These are phyloP conservation scores for Chloromyia formosa DNA, from an alignment of 2,888 invertebrate genomes.

Conservation along the genomic window DNA sequence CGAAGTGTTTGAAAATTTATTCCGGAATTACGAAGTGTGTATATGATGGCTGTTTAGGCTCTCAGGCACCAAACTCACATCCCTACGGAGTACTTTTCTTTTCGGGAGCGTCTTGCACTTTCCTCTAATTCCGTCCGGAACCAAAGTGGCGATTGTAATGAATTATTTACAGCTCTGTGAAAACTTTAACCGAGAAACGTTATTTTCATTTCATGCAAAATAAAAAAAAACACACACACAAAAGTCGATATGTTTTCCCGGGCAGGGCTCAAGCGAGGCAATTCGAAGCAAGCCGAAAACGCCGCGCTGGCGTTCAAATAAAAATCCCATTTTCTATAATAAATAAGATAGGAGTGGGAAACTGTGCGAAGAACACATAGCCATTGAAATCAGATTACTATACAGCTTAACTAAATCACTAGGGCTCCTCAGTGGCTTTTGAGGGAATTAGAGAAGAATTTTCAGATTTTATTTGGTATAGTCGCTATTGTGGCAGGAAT, in stretches of 20 bases:
- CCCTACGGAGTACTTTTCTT: not conserved
- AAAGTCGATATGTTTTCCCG: conserved; percentile 22
- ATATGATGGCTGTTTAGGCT: not conserved
- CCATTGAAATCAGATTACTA: conserved; percentile 16
- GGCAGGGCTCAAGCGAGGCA: not conserved
- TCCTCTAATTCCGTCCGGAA: conserved; percentile 22
- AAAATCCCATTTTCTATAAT: conserved; percentile 16
- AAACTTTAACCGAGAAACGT: conserved; percentile 35
- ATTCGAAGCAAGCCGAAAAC: not conserved
- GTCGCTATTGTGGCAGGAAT: no score
- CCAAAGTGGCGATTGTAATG: conserved; percentile 37
- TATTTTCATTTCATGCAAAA: conserved; percentile 33
- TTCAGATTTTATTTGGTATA: no score
- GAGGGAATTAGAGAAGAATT: conserved; percentile 8
- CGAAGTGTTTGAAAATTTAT: not conserved
- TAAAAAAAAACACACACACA: not conserved
- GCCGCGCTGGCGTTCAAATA: not conserved
- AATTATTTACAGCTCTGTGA: conserved; percentile 38
- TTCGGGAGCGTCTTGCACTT: not conserved
- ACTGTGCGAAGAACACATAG: not conserved
- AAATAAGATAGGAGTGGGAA: not conserved
- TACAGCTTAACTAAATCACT: conserved; percentile 8
- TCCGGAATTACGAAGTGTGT: not conserved
- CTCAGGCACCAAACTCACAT: not conserved
- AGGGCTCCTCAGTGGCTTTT: not conserved